Conservation (phyloP, 2,797 vertebrate species). For the Lerista edwardsae region DNA sequence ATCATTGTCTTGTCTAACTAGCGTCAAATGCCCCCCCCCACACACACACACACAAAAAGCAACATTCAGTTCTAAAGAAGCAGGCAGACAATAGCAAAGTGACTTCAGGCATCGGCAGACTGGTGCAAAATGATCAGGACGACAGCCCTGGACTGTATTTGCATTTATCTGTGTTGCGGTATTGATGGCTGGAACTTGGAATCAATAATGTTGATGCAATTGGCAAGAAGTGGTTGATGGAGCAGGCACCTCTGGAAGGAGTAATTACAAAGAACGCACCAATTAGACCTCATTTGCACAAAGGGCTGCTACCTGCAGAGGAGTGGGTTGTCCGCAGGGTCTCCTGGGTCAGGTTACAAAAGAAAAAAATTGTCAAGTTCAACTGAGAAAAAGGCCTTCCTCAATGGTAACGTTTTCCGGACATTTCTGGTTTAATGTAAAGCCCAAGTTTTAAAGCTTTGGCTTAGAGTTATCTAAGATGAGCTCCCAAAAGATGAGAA, state of each 20-base stretch:
- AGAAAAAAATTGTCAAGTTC: background rate
- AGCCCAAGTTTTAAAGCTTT: background rate
- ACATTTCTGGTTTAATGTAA: background rate
- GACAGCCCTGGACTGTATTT: slow-evolving; percentile 32
- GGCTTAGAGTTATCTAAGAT: slow-evolving; percentile 14
- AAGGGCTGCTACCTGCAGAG: background rate
- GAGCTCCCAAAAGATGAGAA: background rate
- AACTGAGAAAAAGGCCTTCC: background rate
- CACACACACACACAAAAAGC: slow-evolving; percentile 10
- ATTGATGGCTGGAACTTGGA: slow-evolving; percentile 35
- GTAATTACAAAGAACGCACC: slow-evolving; percentile 34
- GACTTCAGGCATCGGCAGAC: background rate
- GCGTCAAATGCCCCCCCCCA: background rate
- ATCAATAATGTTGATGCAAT: slow-evolving; percentile 40
- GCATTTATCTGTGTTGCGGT: slow-evolving; percentile 7
- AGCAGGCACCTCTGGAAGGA: slow-evolving; percentile 15
- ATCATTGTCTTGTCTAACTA: slow-evolving; percentile 16
- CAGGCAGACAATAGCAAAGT: slow-evolving; percentile 10
- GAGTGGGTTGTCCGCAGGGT: background rate
- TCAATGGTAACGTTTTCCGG: background rate
- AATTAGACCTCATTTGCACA: slow-evolving; percentile 36
- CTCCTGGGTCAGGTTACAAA: background rate
- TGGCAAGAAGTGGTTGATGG: slow-evolving; percentile 37
- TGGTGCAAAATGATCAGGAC: background rate
- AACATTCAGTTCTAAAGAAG: slow-evolving; percentile 3